These are phyloP conservation scores for Rhysida immarginata DNA, from an alignment of 1,140 invertebrate species.

Conservation along the genomic window DNA sequence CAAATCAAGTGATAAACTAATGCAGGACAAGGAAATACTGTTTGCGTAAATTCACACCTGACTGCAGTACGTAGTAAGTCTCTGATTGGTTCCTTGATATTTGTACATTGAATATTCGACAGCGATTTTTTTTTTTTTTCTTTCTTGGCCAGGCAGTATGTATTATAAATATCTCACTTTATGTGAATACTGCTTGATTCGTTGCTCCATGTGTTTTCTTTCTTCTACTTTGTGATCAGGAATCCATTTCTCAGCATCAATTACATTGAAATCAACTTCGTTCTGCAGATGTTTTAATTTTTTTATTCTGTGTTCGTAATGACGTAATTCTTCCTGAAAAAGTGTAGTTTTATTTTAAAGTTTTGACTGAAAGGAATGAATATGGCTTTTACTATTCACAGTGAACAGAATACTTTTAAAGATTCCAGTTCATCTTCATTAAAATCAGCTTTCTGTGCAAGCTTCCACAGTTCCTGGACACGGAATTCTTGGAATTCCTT, in stretches of 20 bases:
- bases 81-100: too few species aligned
- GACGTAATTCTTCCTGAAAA: conserved; percentile 54
- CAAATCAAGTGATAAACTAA: too few species aligned
- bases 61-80: too few species aligned
- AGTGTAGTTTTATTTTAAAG: background rate
- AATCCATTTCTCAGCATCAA: conserved; percentile 37
- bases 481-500: conserved; percentile 77
- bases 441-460: conserved; percentile 63
- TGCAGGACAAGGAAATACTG: too few species aligned
- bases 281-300: conserved; percentile 68
- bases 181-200: conserved; percentile 60
- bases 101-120: too few species aligned
- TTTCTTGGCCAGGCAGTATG: too few species aligned
- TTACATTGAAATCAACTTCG: conserved; percentile 47
- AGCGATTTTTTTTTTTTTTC: too few species aligned
- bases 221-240: conserved; percentile 41
- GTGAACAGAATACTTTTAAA: conserved; percentile 45
- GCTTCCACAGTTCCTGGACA: conserved; percentile 70
- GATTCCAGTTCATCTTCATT: conserved; percentile 62
- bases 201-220: conserved; percentile 46
- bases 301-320: conserved; percentile 69
- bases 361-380: background rate
- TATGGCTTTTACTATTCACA: background rate
- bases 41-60: too few species aligned
- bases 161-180: too few species aligned